Conservation (phyloP, 2,797 vertebrate genomes). For the Melanotaenia nigrans region DNA sequence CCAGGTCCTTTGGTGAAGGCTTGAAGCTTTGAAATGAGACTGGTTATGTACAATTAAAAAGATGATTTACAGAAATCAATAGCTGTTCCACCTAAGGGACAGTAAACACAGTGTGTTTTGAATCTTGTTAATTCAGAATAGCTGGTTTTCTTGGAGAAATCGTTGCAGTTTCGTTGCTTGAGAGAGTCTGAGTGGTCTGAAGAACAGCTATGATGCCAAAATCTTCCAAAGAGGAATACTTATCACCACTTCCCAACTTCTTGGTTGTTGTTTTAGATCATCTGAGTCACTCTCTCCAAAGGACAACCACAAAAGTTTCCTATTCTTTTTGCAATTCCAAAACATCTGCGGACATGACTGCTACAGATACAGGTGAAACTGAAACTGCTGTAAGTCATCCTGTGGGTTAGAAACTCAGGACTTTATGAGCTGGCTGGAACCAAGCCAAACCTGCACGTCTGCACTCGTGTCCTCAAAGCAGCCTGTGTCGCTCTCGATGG, state of each 20-base stretch:
- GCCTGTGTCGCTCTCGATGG: not conserved
- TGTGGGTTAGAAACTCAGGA: constrained; percentile 39
- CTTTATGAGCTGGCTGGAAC: constrained; percentile 17
- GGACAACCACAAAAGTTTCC: not conserved
- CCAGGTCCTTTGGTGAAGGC: constrained; percentile 11
- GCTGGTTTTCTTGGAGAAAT: not conserved
- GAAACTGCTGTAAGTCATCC: constrained; percentile 9
- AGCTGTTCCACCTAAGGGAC: not conserved
- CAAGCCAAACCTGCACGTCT: constrained; percentile 21
- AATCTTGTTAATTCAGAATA: not conserved
- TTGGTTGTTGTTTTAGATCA: not conserved
- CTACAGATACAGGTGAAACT: constrained; percentile 25
- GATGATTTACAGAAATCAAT: not conserved
- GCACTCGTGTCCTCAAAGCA: constrained; percentile 35
- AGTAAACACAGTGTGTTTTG: not conserved
- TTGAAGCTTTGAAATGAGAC: not conserved
- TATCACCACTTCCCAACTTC: not conserved
- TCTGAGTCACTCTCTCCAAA: not conserved
- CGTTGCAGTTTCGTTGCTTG: not conserved
- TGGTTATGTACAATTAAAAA: not conserved
- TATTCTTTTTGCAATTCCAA: constrained; percentile 3
- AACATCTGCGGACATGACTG: constrained; percentile 17
- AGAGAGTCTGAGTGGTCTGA: not conserved
- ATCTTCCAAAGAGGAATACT: not conserved
- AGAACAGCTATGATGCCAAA: not conserved